Conservation (phyloP, 2,797 vertebrate genomes). For the Siniperca scherzeri region DNA sequence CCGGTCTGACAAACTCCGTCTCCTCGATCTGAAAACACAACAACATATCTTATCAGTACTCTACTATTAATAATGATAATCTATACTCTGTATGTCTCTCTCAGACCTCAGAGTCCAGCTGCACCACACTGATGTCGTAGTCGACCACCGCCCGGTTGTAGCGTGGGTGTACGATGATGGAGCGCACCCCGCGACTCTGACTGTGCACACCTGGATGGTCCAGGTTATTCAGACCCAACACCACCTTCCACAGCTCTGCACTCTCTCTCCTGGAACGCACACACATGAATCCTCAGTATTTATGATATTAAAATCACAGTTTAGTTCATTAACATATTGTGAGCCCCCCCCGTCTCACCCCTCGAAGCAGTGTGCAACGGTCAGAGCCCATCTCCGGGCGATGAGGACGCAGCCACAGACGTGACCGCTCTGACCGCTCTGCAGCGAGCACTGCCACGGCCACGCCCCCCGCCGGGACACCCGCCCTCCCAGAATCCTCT, state of each 20-base stretch:
- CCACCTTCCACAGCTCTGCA: conserved; percentile 92
- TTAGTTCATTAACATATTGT: not conserved
- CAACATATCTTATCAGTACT: not conserved
- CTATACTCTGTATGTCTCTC: not conserved
- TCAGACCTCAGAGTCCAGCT: conserved; percentile 88
- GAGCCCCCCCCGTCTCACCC: conserved; percentile 73
- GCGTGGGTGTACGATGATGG: conserved; percentile 92
- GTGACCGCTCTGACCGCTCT: conserved; percentile 93
- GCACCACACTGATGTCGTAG: conserved; percentile 96
- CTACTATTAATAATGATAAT: rapidly evolving
- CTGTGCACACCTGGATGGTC: conserved; percentile 91
- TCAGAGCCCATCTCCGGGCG: conserved; percentile 91
- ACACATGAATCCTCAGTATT: not conserved
- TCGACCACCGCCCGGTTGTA: conserved; percentile 95
- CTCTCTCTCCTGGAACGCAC: conserved; percentile 87
- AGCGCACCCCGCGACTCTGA: conserved; percentile 90
- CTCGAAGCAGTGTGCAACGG: conserved; percentile 96
- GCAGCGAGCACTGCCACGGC: conserved; percentile 98
- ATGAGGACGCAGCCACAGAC: conserved; percentile 96
- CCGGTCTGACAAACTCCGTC: conserved; percentile 90
- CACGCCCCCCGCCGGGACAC: conserved; percentile 93
- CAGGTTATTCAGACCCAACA: conserved; percentile 94
- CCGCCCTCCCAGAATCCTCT: conserved; percentile 94
- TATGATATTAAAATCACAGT: too few species aligned
- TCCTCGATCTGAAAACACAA: conserved; percentile 75